Base-by-base conservation (phyloP, 2,888 invertebrate species). In the Cistogaster globosa region DNA sequence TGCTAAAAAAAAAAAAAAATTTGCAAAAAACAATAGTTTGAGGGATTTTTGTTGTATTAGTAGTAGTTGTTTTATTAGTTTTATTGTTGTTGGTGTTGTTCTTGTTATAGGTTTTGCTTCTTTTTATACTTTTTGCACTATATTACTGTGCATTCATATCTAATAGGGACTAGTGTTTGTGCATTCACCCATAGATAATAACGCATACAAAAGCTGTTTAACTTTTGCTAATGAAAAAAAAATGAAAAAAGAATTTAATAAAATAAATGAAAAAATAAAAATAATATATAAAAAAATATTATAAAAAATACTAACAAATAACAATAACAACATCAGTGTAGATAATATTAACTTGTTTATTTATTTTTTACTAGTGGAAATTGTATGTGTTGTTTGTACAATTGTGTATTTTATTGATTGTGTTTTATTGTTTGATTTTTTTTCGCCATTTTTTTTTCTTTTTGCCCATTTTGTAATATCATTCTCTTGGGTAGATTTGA, bases 121-220 rank as follows among this genome's bases (percentile, higher is more conserved):
- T 53, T 42, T 69, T 74, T 60, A 55, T 62, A n/a, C 55, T 42
- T 80, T 75, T 69, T 75, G 81, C 75, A 82, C 81, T 82, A 76
- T 82, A 82, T 82, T 82, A 83, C 65, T 83, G 82, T 83, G 82
- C 82, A 83, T 53, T 83, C 63, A 42, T 76, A 58, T 58, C 76
- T 82, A 76, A 76, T 69, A 83, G 65, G 68, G 57, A 67, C 76
- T 76, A 80, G 79, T 80, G 80, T 84, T 76, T 80, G 71, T 84
- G 84, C 72, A 80, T 67, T 84, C 71, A 80, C 51, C 71, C 75
- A 71, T 80, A 84, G 84, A 84, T 84, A 84, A 84, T 75, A 82
- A 82, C 82, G 82, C 82, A 82, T 82, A 76, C 65, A 80, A 71
- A 80, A 76, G 76, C 76, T 82, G 55, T 71, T 53, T 57, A 82